Evolutionary conservation across 64 coral and sea anemone genomes (phyloP).

Genomic region (Acropora yongei): DNA sequence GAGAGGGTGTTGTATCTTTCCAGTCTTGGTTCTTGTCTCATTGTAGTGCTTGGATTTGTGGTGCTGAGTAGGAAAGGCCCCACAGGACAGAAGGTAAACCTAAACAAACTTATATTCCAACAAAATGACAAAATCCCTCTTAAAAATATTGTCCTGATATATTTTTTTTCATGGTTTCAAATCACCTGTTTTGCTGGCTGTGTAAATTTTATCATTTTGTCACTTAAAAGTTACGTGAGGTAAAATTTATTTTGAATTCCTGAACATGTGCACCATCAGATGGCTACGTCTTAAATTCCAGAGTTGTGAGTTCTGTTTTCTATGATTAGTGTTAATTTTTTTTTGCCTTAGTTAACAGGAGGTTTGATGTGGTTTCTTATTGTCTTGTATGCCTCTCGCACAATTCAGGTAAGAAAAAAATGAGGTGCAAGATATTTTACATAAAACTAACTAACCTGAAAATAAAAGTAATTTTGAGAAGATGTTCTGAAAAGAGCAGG

Average conservation of each 20-base stretch:
- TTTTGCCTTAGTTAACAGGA: slow-evolving; percentile 13
- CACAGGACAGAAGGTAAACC: slow-evolving; percentile 55
- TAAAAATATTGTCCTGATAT: no score
- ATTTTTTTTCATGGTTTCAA: no score
- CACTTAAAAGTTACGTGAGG: no score
- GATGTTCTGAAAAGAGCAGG: no score
- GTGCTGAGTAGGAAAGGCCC: slow-evolving; percentile 20
- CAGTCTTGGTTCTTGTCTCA: slow-evolving; percentile 81
- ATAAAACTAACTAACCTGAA: no score
- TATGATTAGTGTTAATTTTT: background rate
- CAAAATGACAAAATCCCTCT: background rate
- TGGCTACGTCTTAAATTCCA: no score
- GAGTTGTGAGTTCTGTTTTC: background rate
- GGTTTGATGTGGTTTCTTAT: slow-evolving; percentile 32
- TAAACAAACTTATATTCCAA: background rate
- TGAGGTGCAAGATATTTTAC: no score
- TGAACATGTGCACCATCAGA: no score
- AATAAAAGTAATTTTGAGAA: no score
- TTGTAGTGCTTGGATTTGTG: slow-evolving; percentile 71
- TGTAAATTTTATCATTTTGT: no score
- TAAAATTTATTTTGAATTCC: no score
- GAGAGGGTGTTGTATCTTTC: slow-evolving; percentile 88
- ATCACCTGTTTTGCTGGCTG: no score
- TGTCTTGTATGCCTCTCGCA: slow-evolving; percentile 50
- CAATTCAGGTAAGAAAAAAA: slow-evolving; percentile 41